Evolutionary conservation across 1,140 invertebrate genomes (phyloP).

Genomic region (Apolygus lucorum): DNA sequence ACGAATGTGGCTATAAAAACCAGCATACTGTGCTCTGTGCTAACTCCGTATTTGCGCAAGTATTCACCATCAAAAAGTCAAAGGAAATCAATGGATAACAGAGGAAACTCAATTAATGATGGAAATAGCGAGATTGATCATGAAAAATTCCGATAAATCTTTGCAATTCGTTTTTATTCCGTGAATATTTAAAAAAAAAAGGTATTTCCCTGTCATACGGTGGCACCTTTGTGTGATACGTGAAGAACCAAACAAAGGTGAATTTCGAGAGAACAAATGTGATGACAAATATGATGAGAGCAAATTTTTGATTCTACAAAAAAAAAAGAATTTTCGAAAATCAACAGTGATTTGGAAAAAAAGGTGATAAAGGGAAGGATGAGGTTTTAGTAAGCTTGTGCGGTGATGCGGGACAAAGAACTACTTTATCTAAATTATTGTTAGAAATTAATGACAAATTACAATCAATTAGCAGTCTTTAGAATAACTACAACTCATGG

Average conservation of each 20-base stretch:
- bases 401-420: background rate
- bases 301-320: background rate
- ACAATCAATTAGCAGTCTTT: background rate
- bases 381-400: slow-evolving; percentile 1
- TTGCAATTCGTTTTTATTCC: no score
- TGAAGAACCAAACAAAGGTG: background rate
- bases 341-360: background rate
- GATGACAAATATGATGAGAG: background rate
- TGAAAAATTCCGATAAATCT: no score
- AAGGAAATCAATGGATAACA: slow-evolving; percentile 5
- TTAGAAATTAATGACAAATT: background rate
- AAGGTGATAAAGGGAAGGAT: background rate
- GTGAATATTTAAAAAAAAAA: no score
- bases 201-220: slow-evolving; percentile 22
- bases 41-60: slow-evolving; percentile 9
- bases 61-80: background rate
- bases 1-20: slow-evolving; percentile 8
- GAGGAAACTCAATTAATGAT: slow-evolving; percentile 6
- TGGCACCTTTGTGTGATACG: slow-evolving; percentile 7
- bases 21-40: slow-evolving; percentile 22
- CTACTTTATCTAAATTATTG: background rate
- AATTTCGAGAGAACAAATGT: background rate
- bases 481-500: slow-evolving; percentile 4
- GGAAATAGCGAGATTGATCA: background rate
- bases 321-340: no score